Conservation (phyloP, 2,888 invertebrate genomes). For the Cancer borealis region DNA sequence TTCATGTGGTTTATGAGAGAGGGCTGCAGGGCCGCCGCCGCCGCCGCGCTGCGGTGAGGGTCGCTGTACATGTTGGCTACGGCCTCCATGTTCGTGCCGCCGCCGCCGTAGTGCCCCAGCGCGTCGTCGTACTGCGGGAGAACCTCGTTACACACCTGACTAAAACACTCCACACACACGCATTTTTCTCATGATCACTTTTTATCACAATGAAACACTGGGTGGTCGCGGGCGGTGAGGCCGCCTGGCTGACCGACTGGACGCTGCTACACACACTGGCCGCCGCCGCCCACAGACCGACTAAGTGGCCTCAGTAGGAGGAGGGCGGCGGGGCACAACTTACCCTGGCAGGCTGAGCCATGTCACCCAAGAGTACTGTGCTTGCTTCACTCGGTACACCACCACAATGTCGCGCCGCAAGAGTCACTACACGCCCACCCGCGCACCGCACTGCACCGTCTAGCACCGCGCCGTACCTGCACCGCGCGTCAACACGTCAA, state of each 20-base stretch:
- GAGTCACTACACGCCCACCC: conserved; percentile 75
- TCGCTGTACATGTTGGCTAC: conserved; percentile 77
- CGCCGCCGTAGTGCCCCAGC: conserved; percentile 76
- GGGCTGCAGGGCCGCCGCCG: conserved; percentile 74
- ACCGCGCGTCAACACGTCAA: conserved; percentile 77
- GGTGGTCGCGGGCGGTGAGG: conserved; percentile 60
- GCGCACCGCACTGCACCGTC: conserved; percentile 76
- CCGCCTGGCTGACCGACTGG: conserved; percentile 64
- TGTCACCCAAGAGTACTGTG: conserved; percentile 75
- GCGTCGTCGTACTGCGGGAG: conserved; percentile 77
- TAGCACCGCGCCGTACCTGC: conserved; percentile 76
- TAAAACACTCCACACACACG: conserved; percentile 70
- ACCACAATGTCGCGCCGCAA: conserved; percentile 71
- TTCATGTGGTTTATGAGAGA: conserved; percentile 77
- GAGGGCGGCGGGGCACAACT: conserved; percentile 75
- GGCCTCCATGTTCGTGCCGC: conserved; percentile 75
- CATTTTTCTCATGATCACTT: conserved; percentile 60
- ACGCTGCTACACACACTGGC: conserved; percentile 68
- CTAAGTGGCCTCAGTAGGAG: conserved; percentile 63
- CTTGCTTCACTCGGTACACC: conserved; percentile 74
- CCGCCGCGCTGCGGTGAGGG: conserved; percentile 74
- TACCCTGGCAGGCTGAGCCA: conserved; percentile 77
- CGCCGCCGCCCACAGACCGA: conserved; percentile 68
- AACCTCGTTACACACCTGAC: conserved; percentile 61
- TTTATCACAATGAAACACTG: conserved; percentile 58